Evolutionary conservation across 1,140 invertebrate species (phyloP).

Genomic region (Dolichoris vasculosae): DNA sequence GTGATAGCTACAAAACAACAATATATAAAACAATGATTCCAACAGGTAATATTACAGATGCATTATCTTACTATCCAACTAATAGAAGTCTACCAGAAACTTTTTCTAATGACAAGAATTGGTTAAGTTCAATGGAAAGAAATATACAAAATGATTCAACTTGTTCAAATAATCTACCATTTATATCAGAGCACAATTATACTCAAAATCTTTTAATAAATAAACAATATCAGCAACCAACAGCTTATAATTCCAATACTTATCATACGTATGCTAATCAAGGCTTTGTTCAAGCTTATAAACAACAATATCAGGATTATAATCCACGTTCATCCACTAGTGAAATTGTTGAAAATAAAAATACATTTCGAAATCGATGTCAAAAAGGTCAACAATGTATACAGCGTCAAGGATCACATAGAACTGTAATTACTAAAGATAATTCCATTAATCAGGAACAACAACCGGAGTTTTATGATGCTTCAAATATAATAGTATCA

Average conservation of each 20-base stretch:
- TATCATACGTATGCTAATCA: conserved; percentile 69
- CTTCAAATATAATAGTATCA: conserved; percentile 82
- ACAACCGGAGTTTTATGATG: conserved; percentile 65
- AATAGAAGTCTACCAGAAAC: conserved; percentile 77
- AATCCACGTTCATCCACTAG: conserved; percentile 60
- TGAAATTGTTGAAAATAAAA: conserved; percentile 55
- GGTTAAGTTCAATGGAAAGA: conserved; percentile 77
- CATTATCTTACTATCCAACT: conserved; percentile 84
- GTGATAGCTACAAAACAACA: conserved; percentile 80
- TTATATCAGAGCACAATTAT: background rate
- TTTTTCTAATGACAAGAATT: conserved; percentile 77
- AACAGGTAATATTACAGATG: conserved; percentile 83
- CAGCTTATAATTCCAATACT: conserved; percentile 67
- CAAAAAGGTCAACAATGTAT: conserved; percentile 24
- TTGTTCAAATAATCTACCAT: background rate
- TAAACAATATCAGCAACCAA: conserved; percentile 73
- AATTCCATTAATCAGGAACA: conserved; percentile 72
- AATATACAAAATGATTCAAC: conserved; percentile 57
- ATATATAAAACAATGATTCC: conserved; percentile 82
- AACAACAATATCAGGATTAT: conserved; percentile 67
- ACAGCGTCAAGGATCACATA: background rate
- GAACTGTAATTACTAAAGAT: conserved; percentile 22
- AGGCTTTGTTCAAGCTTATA: conserved; percentile 67
- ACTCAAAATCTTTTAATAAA: background rate
- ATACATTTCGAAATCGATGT: background rate